A percentile compares a stretch with the other conserved stretches of the same genome.
Conservation (phyloP, 2,113 vertebrate genomes). For the Oreamnos americanus region DNA sequence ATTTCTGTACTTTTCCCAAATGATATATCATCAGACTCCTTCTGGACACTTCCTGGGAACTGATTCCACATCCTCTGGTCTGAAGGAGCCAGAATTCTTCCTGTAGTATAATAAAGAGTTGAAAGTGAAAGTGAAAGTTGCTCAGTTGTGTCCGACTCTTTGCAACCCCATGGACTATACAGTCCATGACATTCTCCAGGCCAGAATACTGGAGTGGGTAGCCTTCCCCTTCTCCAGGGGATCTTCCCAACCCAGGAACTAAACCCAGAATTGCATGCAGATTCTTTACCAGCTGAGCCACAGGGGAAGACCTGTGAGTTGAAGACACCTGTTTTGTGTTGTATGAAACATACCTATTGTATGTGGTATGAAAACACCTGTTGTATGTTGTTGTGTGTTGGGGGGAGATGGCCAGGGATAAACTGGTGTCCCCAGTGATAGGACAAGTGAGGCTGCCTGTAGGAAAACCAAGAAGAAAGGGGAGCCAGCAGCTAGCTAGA, state of each 20-base stretch:
- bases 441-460: neutral
- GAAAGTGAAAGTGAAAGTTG: neutral
- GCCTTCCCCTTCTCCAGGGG: neutral
- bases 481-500: neutral
- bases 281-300: neutral
- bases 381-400: neutral
- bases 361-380: neutral
- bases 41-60: neutral
- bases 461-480: neutral
- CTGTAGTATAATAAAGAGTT: neutral
- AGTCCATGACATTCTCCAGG: neutral
- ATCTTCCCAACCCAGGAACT: neutral
- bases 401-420: neutral
- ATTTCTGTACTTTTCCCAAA: neutral
- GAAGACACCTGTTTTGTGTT: neutral
- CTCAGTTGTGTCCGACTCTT: accelerated
- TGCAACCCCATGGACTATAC: neutral
- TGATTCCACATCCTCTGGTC: neutral
- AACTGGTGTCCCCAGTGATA: neutral
- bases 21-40: neutral
- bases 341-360: neutral
- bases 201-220: neutral
- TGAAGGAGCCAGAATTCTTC: neutral
- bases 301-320: neutral
- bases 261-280: neutral